Percentiles rank a stretch among this genome's conserved stretches.
Conservation (phyloP, 1,140 invertebrate genomes). For the Augochlora pura region DNA sequence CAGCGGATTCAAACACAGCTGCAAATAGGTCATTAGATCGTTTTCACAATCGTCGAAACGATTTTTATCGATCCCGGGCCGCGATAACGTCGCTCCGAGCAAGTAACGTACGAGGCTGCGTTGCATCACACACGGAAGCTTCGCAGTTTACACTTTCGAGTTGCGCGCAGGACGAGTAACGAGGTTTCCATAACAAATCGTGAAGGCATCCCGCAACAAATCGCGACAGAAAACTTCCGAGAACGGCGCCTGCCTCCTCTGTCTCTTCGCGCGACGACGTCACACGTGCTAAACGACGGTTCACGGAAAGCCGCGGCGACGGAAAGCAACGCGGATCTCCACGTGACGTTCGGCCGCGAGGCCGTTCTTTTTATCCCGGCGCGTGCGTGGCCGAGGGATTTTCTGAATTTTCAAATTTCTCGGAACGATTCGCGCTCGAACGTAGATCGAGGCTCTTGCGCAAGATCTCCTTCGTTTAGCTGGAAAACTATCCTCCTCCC, state of each 20-base stretch:
- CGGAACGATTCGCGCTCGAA: background rate
- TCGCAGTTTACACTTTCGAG: background rate
- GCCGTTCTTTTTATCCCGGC: background rate
- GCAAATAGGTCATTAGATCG: too few relatives aligned
- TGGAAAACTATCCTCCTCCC: too few relatives aligned
- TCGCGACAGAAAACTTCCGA: slow-evolving; percentile 9
- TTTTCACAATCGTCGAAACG: too few relatives aligned
- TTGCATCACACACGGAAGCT: background rate
- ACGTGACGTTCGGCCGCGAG: slow-evolving; percentile 17
- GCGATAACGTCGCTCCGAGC: background rate
- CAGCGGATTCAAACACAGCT: too few relatives aligned
- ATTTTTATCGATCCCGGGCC: background rate
- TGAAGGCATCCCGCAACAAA: background rate
- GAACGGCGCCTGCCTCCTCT: background rate
- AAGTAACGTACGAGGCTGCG: background rate
- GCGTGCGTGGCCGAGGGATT: slow-evolving; percentile 1
- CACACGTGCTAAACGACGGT: background rate
- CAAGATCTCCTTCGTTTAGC: background rate
- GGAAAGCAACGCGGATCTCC: background rate
- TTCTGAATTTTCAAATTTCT: background rate
- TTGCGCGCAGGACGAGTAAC: background rate
- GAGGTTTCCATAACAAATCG: background rate
- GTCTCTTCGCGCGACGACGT: background rate
- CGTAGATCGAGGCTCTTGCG: background rate
- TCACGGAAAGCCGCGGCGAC: slow-evolving; percentile 22